These are phyloP conservation scores for Agrotis clavis DNA, from an alignment of 2,888 invertebrate species.

Conservation along the genomic window DNA sequence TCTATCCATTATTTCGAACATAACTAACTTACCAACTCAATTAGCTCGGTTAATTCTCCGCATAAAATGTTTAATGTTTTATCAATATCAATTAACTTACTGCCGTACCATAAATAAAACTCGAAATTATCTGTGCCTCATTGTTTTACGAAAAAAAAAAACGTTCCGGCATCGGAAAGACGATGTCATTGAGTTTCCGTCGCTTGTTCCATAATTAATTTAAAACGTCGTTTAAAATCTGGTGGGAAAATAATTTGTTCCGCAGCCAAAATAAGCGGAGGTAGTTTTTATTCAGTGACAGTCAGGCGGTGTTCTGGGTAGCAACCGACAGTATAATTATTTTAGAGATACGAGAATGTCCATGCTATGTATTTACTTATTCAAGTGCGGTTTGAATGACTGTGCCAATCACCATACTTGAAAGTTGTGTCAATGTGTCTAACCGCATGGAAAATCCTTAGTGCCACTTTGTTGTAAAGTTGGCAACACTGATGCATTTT, in stretches of 20 bases:
- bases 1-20: slow-evolving; percentile 15
- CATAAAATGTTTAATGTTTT: slow-evolving; percentile 26
- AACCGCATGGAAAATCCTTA: slow-evolving; percentile 34
- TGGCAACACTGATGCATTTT: slow-evolving; percentile 31
- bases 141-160: slow-evolving; percentile 33
- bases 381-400: slow-evolving; percentile 30
- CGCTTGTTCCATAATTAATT: slow-evolving; percentile 58
- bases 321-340: slow-evolving; percentile 6
- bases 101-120: slow-evolving; percentile 34
- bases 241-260: slow-evolving; percentile 53
- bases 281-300: slow-evolving; percentile 48
- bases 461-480: slow-evolving; percentile 4
- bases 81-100: slow-evolving; percentile 35
- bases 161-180: slow-evolving; percentile 54
- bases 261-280: slow-evolving; percentile 38
- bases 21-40: slow-evolving; percentile 38
- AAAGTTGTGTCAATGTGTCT: slow-evolving; percentile 28
- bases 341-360: slow-evolving; percentile 11
- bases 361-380: slow-evolving; percentile 33
- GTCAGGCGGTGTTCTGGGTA: slow-evolving; percentile 10
- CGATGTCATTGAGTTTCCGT: slow-evolving; percentile 57
- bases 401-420: slow-evolving; percentile 26
- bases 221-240: slow-evolving; percentile 58
- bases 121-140: slow-evolving; percentile 47
- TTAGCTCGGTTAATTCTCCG: slow-evolving; percentile 26